Base-by-base conservation (phyloP, 2,113 vertebrate species). In the Nettapus auritus region DNA sequence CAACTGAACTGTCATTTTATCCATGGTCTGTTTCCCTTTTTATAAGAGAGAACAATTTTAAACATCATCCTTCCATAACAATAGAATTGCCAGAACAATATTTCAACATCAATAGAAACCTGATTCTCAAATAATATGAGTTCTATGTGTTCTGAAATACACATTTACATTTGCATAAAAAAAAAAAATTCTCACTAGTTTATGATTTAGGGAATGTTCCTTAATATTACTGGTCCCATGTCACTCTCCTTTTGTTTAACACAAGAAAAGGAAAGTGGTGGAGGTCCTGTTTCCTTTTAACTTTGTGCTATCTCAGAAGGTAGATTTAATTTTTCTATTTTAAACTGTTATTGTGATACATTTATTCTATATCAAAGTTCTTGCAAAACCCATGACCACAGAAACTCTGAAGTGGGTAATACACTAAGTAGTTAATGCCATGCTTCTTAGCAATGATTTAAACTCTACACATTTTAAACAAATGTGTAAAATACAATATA, bases 271-370 rank as follows among this genome's bases (percentile, higher is more conserved):
- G 17, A 74, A 84, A 82, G 5, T 22, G 29, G 18, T n/a, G 25
- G 16, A 53, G 15, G 1, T 81, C 28, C 4, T 75, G 4, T 48
- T 92, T 62, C 21, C 16, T 82, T 74, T 91, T 69, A 74, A n/a
- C 46, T 71, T 46, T 69, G 63, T 95, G 62, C 34, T 80, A 31
- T 31, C 23, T 48, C 26, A 80, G 82, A 79, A 88, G 29, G 34
- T 85, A 60, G 82, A 91, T 92, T 96, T 95, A 59, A n/a, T 48
- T 94, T 94, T 80, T 50, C 78, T 85, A 93, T 90, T 94, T 80
- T 94, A 85, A 93, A 87, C 57, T 87, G 80, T 94, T 86, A 84
- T 78, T 90, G 38, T 25, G 33, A 88, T 79, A 56, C 60, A 3
- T 94, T 93, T 88, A 86, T 89, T 80, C 36, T 68, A 40, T 46